Percentiles rank a stretch among this genome's conserved stretches.
These are phyloP conservation scores for Pyrrhia umbra DNA, from an alignment of 2,888 invertebrate species.

Conservation along the genomic window DNA sequence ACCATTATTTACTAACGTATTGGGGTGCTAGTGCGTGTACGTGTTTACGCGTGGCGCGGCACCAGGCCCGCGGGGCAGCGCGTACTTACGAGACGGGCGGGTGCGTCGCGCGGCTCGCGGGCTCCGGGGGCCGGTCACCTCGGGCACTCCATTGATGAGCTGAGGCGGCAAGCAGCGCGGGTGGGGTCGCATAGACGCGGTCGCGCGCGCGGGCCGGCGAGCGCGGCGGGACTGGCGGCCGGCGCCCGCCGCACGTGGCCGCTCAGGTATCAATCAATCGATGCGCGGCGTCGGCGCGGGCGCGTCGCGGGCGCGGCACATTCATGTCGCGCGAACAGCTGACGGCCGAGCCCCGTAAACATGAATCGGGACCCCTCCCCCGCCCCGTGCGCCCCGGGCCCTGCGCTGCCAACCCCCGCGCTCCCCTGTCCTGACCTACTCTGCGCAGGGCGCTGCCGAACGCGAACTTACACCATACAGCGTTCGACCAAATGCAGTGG, in stretches of 20 bases:
- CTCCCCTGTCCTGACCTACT: conserved; percentile 69
- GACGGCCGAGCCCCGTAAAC: conserved; percentile 87
- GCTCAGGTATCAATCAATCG: conserved; percentile 88
- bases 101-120: conserved; percentile 59
- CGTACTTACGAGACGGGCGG: conserved; percentile 68
- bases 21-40: conserved; percentile 63
- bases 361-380: conserved; percentile 82
- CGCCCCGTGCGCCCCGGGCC: conserved; percentile 47
- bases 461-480: conserved; percentile 47
- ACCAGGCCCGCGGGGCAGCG: conserved; percentile 43
- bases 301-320: conserved; percentile 85
- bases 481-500: conserved; percentile 45
- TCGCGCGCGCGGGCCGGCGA: conserved; percentile 81
- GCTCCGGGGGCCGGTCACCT: conserved; percentile 81
- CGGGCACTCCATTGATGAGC: conserved; percentile 84
- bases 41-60: conserved; percentile 66
- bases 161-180: conserved; percentile 69
- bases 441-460: conserved; percentile 70
- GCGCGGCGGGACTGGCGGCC: conserved; percentile 80
- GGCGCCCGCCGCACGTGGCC: conserved; percentile 75
- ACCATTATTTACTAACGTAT: conserved; percentile 77
- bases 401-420: conserved; percentile 58
- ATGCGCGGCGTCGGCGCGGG: conserved; percentile 75
- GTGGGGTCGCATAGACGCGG: conserved; percentile 71
- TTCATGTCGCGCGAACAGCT: conserved; percentile 88